phyloP scores from a whole-genome alignment of 2,113 vertebrate species.

The Capra hircus region DNA sequence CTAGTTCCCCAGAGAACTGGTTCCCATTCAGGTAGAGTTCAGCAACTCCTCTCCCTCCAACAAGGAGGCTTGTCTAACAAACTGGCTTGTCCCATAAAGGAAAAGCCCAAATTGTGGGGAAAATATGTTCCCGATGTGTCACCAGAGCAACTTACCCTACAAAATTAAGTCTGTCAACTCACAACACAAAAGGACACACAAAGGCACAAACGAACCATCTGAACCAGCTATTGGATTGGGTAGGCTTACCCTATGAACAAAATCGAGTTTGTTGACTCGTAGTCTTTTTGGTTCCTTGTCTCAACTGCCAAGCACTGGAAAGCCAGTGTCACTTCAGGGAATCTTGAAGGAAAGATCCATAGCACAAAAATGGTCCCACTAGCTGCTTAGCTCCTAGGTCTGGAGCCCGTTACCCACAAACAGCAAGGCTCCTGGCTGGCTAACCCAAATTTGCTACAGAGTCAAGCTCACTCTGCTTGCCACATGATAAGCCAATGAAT shows the following conservation, averaged over 20 bases:
- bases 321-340: neutral
- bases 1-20: neutral
- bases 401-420: rapidly evolving
- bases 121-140: neutral
- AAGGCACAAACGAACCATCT: neutral
- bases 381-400: neutral
- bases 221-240: neutral
- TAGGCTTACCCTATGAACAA: neutral
- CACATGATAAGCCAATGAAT: neutral
- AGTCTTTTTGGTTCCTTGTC: neutral
- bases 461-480: neutral
- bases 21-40: neutral
- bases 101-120: neutral
- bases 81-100: neutral
- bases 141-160: neutral
- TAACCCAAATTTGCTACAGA: neutral
- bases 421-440: neutral
- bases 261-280: rapidly evolving
- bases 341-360: neutral
- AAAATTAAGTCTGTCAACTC: neutral
- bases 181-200: neutral
- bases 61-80: neutral
- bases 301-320: neutral
- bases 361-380: neutral
- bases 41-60: neutral